Conservation (phyloP, 2,797 vertebrate genomes). For the Chromis chromis region DNA sequence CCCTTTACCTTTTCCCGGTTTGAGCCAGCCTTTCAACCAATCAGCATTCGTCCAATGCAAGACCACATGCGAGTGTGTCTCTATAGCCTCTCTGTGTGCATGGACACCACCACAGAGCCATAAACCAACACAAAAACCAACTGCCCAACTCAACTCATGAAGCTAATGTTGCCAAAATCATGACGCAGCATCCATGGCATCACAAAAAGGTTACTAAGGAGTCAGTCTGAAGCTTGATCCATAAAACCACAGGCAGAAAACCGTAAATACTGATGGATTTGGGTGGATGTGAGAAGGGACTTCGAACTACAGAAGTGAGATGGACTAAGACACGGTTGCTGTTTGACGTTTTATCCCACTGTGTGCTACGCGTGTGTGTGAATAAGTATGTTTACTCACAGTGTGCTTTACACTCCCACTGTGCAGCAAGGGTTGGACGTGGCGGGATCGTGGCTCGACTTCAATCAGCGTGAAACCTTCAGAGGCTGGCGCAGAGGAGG, state of each 20-base stretch:
- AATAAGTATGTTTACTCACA: conserved; percentile 12
- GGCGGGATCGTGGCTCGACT: conserved; percentile 18
- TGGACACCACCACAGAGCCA: too few relatives aligned
- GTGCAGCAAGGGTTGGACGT: neutral
- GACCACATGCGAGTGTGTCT: too few relatives aligned
- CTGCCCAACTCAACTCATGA: neutral
- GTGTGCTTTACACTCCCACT: conserved; percentile 19
- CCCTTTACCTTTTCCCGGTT: too few relatives aligned
- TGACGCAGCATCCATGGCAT: neutral
- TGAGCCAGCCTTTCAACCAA: too few relatives aligned
- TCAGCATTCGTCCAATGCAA: too few relatives aligned
- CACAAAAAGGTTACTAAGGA: neutral
- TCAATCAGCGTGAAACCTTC: conserved; percentile 38
- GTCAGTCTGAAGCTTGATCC: neutral
- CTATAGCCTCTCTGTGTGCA: too few relatives aligned
- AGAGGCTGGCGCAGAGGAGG: conserved; percentile 31
- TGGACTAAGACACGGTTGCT: neutral
- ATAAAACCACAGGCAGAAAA: neutral
- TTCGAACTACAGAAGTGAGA: neutral
- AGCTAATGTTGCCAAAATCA: neutral
- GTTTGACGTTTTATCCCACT: conserved; percentile 3
- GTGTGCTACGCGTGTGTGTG: conserved; percentile 8
- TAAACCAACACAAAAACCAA: neutral
- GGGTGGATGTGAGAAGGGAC: neutral
- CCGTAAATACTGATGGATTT: neutral